Evolutionary conservation across 2,113 vertebrate species (phyloP).

Genomic region (Procapra przewalskii): DNA sequence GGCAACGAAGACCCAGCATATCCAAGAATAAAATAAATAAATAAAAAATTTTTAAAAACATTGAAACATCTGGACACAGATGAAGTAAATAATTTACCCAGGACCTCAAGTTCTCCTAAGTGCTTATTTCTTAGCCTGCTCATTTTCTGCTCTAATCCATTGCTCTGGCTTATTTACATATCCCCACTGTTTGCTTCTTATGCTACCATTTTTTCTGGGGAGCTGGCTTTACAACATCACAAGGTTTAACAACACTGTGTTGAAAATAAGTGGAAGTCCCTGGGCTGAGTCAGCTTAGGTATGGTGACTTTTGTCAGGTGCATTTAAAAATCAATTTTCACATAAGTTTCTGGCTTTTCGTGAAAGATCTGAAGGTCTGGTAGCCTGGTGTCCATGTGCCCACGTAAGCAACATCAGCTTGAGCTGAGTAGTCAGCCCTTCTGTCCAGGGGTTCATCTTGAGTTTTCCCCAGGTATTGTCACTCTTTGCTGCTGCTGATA

Average conservation of each 20-base stretch:
- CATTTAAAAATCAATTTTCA: slow-evolving; percentile 36
- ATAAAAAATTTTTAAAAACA: fast-evolving
- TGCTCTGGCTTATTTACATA: background rate
- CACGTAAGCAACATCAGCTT: background rate
- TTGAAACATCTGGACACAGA: background rate
- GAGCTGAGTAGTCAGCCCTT: background rate
- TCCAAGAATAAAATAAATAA: background rate
- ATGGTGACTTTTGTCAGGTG: slow-evolving; percentile 18
- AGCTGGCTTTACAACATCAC: background rate
- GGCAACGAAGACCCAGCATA: background rate
- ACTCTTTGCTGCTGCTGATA: background rate
- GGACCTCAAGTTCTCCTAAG: background rate
- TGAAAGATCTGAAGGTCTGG: slow-evolving; percentile 31
- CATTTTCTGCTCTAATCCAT: background rate
- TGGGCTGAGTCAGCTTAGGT: background rate
- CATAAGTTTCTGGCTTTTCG: slow-evolving; percentile 8
- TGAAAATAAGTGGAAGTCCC: background rate
- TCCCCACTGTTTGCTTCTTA: background rate
- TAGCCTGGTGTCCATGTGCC: background rate
- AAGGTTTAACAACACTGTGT: background rate
- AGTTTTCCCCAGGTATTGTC: background rate
- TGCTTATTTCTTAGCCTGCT: background rate
- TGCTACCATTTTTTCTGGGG: background rate
- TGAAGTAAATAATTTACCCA: background rate
- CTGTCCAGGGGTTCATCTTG: background rate